Percentiles rank a stretch among this genome's conserved stretches.
phyloP scores from a whole-genome alignment of 2,113 vertebrate genomes.

The Anolis sagrei region DNA sequence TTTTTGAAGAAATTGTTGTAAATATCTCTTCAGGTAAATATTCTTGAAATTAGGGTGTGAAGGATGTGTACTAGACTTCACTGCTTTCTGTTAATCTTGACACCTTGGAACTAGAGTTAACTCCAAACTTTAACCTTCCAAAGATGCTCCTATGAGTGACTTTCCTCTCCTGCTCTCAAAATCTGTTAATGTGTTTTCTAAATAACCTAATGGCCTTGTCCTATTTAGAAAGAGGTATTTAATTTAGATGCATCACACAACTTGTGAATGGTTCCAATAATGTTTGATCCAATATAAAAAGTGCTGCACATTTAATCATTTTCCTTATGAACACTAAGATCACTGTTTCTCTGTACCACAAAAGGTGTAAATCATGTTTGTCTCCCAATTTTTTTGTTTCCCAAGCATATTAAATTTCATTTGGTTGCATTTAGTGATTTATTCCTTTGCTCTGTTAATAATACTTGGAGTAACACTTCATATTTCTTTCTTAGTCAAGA shows the following conservation, averaged over 20 bases:
- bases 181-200: slow-evolving; percentile 69
- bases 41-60: slow-evolving; percentile 61
- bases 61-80: slow-evolving; percentile 58
- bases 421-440: slow-evolving; percentile 35
- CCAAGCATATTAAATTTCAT: slow-evolving; percentile 32
- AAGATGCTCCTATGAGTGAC: slow-evolving; percentile 61
- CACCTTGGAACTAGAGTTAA: slow-evolving; percentile 57
- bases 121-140: slow-evolving; percentile 62
- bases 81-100: slow-evolving; percentile 51
- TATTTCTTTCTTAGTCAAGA: slow-evolving; percentile 36
- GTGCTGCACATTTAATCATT: slow-evolving; percentile 72
- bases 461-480: slow-evolving; percentile 6
- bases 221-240: slow-evolving; percentile 65
- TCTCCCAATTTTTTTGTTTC: slow-evolving; percentile 21
- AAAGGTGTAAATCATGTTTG: slow-evolving; percentile 46
- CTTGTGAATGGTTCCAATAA: slow-evolving; percentile 71
- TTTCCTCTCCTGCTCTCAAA: slow-evolving; percentile 57
- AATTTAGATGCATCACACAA: slow-evolving; percentile 65
- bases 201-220: slow-evolving; percentile 66
- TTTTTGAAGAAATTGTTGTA: slow-evolving; percentile 33
- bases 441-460: slow-evolving; percentile 3
- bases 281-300: slow-evolving; percentile 70
- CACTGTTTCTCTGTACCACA: slow-evolving; percentile 41
- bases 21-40: slow-evolving; percentile 61
- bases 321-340: slow-evolving; percentile 40